Conservation (phyloP, 2,797 vertebrate species). For the Synaphobranchus kaupii region DNA sequence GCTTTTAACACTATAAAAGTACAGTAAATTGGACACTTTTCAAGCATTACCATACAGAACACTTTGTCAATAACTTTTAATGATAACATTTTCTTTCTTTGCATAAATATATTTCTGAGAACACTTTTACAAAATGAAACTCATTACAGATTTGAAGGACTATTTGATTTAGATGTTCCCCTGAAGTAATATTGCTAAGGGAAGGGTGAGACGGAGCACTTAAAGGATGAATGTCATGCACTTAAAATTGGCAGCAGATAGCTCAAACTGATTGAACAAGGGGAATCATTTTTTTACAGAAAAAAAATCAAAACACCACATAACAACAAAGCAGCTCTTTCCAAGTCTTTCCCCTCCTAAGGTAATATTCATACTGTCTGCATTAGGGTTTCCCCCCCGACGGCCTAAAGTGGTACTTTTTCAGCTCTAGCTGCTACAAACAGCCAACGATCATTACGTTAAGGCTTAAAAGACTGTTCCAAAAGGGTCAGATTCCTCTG, state of each 20-base stretch:
- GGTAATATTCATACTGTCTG: neutral
- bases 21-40: conserved; percentile 4
- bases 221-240: neutral
- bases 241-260: conserved; percentile 1
- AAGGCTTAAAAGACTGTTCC: neutral
- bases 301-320: neutral
- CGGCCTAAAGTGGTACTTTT: neutral
- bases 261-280: conserved; percentile 1
- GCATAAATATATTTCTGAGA: neutral
- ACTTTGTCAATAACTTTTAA: neutral
- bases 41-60: neutral
- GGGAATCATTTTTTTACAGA: neutral
- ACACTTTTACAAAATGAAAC: conserved; percentile 2
- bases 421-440: neutral
- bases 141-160: conserved; percentile 2
- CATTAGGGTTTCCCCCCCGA: conserved; percentile 2
- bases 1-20: neutral
- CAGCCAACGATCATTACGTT: neutral
- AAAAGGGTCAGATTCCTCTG: neutral
- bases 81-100: neutral
- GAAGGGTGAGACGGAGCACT: neutral
- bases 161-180: neutral
- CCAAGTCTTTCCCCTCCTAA: neutral
- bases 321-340: neutral
- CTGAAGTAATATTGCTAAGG: neutral